Conservation (phyloP, 2,113 vertebrate species). For the Ondatra zibethicus region DNA sequence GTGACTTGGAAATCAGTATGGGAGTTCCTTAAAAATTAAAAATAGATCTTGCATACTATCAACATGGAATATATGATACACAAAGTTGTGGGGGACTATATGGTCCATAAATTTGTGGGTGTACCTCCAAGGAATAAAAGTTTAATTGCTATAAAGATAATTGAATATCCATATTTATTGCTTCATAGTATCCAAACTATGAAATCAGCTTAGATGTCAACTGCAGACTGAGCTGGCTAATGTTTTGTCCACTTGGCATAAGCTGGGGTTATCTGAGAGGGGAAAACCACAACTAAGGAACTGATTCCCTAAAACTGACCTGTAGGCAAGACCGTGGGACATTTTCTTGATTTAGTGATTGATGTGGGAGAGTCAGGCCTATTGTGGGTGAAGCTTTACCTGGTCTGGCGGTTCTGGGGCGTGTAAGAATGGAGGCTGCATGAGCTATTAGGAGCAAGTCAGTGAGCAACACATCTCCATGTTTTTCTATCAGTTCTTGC, state of each 20-base stretch:
- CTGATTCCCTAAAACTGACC: background rate
- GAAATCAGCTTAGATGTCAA: background rate
- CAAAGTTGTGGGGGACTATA: background rate
- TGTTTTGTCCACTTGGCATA: background rate
- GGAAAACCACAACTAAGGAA: background rate
- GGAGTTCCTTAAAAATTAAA: background rate
- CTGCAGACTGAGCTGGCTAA: background rate
- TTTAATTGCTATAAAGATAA: background rate
- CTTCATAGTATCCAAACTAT: background rate
- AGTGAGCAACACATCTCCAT: background rate
- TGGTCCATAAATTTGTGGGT: background rate
- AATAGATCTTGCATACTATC: background rate
- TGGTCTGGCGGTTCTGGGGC: background rate
- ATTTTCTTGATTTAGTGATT: background rate
- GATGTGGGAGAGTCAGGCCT: background rate
- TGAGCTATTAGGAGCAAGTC: background rate
- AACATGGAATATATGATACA: background rate
- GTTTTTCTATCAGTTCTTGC: background rate
- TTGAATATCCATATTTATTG: background rate
- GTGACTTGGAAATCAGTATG: background rate
- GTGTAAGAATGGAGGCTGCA: background rate
- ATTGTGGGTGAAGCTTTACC: background rate
- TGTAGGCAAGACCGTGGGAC: background rate
- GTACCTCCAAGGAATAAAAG: background rate
- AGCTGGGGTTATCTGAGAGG: background rate